phyloP scores from a whole-genome alignment of 2,113 vertebrate genomes.

The Crocuta crocuta region DNA sequence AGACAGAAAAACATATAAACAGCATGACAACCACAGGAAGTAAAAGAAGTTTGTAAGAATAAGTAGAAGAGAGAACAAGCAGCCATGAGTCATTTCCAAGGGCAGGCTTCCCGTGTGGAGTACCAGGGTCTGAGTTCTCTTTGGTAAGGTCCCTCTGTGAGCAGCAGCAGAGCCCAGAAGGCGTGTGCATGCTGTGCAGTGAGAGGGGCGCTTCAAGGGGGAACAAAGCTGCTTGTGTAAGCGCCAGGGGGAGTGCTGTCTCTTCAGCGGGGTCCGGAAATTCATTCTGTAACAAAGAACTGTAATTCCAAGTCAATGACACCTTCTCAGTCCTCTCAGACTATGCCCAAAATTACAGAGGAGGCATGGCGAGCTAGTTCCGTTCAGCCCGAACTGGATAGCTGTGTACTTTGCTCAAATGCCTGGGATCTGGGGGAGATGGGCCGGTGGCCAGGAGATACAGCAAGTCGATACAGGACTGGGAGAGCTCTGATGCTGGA shows the following conservation, averaged over 20 bases:
- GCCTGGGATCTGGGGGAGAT: constrained; percentile 78
- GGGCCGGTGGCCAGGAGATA: constrained; percentile 78
- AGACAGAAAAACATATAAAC: background rate
- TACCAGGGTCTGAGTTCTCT: background rate
- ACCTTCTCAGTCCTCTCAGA: constrained; percentile 80
- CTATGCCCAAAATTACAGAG: constrained; percentile 77
- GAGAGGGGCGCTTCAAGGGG: constrained; percentile 60
- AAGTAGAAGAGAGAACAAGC: background rate
- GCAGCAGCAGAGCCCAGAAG: background rate
- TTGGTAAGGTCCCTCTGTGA: constrained; percentile 51
- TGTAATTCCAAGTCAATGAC: constrained; percentile 81
- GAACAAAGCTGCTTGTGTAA: constrained; percentile 76
- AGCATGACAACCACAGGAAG: background rate
- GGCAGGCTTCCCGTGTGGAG: background rate
- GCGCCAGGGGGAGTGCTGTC: background rate
- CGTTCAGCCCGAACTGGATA: constrained; percentile 63
- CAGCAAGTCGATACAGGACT: constrained; percentile 70
- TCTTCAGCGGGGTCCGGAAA: constrained; percentile 68
- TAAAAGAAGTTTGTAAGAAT: background rate
- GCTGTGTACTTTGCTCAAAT: constrained; percentile 68
- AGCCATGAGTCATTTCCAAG: background rate
- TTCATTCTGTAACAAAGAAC: constrained; percentile 76
- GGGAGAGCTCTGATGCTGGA: constrained; percentile 60
- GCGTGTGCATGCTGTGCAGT: constrained; percentile 31
- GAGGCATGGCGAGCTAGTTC: constrained; percentile 61